phyloP scores from a whole-genome alignment of 2,888 invertebrate genomes.

The Eueremaeus valkanovi region DNA sequence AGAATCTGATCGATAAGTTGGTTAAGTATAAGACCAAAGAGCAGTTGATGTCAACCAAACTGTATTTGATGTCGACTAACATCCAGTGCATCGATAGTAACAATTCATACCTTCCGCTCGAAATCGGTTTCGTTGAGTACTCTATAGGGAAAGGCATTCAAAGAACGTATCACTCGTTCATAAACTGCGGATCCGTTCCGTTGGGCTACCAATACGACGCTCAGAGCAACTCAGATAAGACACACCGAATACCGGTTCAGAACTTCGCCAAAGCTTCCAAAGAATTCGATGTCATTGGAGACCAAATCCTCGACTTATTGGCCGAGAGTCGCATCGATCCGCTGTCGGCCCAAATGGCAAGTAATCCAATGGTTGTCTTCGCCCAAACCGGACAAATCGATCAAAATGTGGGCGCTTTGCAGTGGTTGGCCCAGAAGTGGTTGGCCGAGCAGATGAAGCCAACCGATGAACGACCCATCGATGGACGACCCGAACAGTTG shows the following conservation, averaged over 20 bases:
- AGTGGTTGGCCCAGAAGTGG: not conserved
- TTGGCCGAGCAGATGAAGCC: not conserved
- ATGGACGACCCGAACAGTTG: not conserved
- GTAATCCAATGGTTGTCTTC: slow-evolving; percentile 5
- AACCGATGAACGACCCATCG: not conserved
- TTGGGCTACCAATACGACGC: no score
- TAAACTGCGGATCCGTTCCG: slow-evolving; percentile 15
- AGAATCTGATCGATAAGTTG: not conserved
- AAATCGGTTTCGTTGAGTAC: slow-evolving; percentile 33
- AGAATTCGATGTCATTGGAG: not conserved
- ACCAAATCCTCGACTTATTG: not conserved
- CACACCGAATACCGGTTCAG: slow-evolving; percentile 17
- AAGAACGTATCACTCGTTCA: slow-evolving; percentile 9
- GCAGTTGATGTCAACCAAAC: not conserved
- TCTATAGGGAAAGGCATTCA: slow-evolving; percentile 22
- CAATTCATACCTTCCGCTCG: not conserved
- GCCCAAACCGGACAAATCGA: not conserved
- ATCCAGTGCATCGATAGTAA: not conserved
- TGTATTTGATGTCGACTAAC: slow-evolving; percentile 31
- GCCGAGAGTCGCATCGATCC: not conserved
- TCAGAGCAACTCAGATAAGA: no score
- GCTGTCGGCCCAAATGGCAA: no score
- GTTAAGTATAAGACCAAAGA: not conserved
- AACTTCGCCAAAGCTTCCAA: not conserved
- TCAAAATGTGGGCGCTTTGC: not conserved